phyloP scores from a whole-genome alignment of 1,140 invertebrate genomes.

The Harpegnathos saltator region DNA sequence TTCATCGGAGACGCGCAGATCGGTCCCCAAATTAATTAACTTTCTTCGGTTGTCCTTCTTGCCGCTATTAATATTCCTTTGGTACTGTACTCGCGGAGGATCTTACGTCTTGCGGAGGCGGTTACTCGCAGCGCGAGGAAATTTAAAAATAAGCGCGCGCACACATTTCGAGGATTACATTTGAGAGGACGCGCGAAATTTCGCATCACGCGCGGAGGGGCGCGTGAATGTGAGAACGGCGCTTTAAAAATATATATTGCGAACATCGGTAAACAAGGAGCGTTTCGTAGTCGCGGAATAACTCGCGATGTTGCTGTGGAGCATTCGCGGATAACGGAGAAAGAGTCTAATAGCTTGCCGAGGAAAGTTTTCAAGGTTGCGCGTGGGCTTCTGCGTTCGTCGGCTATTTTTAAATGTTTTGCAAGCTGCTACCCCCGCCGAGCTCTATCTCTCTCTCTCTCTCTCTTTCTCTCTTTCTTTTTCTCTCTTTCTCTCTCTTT shows the following conservation, averaged over 20 bases:
- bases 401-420: constrained; percentile 75
- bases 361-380: constrained; percentile 67
- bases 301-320: not conserved
- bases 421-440: constrained; percentile 48
- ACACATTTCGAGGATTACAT: not conserved
- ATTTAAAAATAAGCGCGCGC: not conserved
- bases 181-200: constrained; percentile 11
- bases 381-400: constrained; percentile 56
- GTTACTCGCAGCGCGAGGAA: not conserved
- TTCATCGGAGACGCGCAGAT: not conserved
- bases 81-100: not conserved
- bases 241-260: not conserved
- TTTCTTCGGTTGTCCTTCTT: too few relatives aligned
- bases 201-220: not conserved
- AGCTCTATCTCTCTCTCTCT: too few relatives aligned
- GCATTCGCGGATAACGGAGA: not conserved
- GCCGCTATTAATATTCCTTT: not conserved
- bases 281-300: not conserved
- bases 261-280: not conserved
- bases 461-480: too few relatives aligned
- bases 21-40: not conserved
- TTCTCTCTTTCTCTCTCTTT: too few relatives aligned
- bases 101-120: not conserved
- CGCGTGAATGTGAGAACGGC: not conserved
- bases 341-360: not conserved